These are phyloP conservation scores for Cathartes aura DNA, from an alignment of 2,113 vertebrate species.

Conservation along the genomic window DNA sequence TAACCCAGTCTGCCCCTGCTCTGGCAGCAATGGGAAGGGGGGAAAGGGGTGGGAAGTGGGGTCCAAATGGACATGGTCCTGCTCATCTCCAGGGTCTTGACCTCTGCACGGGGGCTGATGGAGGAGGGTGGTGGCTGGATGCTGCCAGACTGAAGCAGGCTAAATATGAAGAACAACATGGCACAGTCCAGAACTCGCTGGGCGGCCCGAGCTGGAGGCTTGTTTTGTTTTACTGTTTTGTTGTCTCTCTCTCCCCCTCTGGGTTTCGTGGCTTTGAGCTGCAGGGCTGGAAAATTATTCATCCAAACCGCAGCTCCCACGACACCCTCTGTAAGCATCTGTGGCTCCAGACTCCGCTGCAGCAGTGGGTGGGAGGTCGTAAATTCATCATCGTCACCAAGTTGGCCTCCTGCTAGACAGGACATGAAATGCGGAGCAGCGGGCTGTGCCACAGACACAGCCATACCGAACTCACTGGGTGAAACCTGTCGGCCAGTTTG, in stretches of 20 bases:
- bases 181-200: not conserved
- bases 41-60: rapidly evolving
- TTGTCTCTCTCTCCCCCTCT: conserved; percentile 40
- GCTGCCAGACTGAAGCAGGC: not conserved
- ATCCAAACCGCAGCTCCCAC: conserved; percentile 38
- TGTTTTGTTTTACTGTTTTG: conserved; percentile 48
- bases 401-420: not conserved
- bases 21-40: not conserved
- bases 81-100: not conserved
- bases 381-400: not conserved
- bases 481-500: not conserved
- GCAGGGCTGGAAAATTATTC: conserved; percentile 57
- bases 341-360: not conserved
- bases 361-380: conserved; percentile 23
- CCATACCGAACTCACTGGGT: rapidly evolving
- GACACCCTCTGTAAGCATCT: conserved; percentile 32
- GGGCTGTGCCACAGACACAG: not conserved
- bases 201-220: not conserved
- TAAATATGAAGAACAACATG: not conserved
- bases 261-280: conserved; percentile 38
- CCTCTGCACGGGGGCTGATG: not conserved
- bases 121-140: not conserved
- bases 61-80: not conserved
- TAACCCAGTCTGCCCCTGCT: not conserved
- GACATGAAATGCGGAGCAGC: not conserved